Percentiles rank a stretch among this genome's conserved stretches.
phyloP scores from a whole-genome alignment of 2,797 vertebrate genomes.

The Iguana delicatissima region DNA sequence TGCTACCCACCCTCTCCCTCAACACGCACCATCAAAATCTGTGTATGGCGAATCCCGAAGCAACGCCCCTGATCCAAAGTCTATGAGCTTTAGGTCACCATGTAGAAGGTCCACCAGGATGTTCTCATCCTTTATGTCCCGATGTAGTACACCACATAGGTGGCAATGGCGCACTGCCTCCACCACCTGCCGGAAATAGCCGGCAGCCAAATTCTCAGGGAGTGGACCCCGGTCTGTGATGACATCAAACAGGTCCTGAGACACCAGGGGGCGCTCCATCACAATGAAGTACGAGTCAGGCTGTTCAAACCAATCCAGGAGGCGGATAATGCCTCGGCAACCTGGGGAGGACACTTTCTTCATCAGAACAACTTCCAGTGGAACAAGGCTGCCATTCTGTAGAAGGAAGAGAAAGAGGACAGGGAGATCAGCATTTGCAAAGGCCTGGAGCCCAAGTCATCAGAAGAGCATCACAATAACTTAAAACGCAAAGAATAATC shows the following conservation, averaged over 20 bases:
- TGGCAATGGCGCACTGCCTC: slow-evolving; percentile 64
- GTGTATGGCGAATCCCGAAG: slow-evolving; percentile 65
- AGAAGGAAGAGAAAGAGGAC: not conserved
- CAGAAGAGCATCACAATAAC: not conserved
- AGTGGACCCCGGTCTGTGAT: slow-evolving; percentile 66
- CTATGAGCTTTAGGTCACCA: slow-evolving; percentile 65
- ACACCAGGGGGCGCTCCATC: slow-evolving; percentile 61
- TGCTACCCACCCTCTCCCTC: not conserved
- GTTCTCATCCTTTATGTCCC: slow-evolving; percentile 72
- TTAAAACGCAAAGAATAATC: not conserved
- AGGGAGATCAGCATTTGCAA: no score
- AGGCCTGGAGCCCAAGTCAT: not conserved
- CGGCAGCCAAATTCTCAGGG: slow-evolving; percentile 48
- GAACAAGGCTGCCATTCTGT: slow-evolving; percentile 64
- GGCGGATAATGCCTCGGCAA: slow-evolving; percentile 60
- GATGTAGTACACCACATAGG: slow-evolving; percentile 60
- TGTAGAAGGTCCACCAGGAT: slow-evolving; percentile 68
- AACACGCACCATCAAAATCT: slow-evolving; percentile 68
- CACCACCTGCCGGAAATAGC: slow-evolving; percentile 66
- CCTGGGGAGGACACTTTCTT: slow-evolving; percentile 64
- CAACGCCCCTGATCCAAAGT: slow-evolving; percentile 70
- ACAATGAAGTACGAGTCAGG: slow-evolving; percentile 65
- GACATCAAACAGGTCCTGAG: slow-evolving; percentile 68
- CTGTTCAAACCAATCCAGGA: slow-evolving; percentile 68
- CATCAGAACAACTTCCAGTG: slow-evolving; percentile 64